phyloP scores from a whole-genome alignment of 2,888 invertebrate genomes.

The Philereme transversata region DNA sequence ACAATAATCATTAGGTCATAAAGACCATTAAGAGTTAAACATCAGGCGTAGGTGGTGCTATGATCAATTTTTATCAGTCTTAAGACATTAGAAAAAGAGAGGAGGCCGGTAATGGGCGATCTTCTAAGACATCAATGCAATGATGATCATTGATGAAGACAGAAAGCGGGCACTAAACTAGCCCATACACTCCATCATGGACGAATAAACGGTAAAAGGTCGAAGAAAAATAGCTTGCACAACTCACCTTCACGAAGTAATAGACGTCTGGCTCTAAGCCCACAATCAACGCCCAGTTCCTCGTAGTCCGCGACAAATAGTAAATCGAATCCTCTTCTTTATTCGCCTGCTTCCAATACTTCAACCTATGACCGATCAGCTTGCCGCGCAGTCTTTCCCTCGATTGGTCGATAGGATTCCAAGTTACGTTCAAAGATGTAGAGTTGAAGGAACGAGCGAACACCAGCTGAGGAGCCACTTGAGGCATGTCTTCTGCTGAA shows the following conservation, averaged over 20 bases:
- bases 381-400: constrained; percentile 94
- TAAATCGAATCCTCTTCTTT: constrained; percentile 92
- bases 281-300: constrained; percentile 95
- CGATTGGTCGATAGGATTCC: constrained; percentile 93
- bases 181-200: too few relatives aligned
- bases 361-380: constrained; percentile 95
- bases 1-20: too few relatives aligned
- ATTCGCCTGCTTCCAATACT: constrained; percentile 93
- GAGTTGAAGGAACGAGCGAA: constrained; percentile 93
- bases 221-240: background rate
- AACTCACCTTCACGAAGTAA: constrained; percentile 91
- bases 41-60: too few relatives aligned
- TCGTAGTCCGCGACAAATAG: constrained; percentile 92
- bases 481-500: constrained; percentile 97
- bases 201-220: background rate
- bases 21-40: too few relatives aligned
- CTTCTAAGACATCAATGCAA: too few relatives aligned
- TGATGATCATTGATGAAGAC: too few relatives aligned
- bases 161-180: too few relatives aligned
- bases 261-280: constrained; percentile 96
- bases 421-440: constrained; percentile 95
- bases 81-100: too few relatives aligned
- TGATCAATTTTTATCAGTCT: too few relatives aligned
- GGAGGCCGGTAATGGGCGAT: too few relatives aligned
- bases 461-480: constrained; percentile 93